These are phyloP conservation scores for Hydropotes inermis DNA, from an alignment of 2,113 vertebrate species.

Conservation along the genomic window DNA sequence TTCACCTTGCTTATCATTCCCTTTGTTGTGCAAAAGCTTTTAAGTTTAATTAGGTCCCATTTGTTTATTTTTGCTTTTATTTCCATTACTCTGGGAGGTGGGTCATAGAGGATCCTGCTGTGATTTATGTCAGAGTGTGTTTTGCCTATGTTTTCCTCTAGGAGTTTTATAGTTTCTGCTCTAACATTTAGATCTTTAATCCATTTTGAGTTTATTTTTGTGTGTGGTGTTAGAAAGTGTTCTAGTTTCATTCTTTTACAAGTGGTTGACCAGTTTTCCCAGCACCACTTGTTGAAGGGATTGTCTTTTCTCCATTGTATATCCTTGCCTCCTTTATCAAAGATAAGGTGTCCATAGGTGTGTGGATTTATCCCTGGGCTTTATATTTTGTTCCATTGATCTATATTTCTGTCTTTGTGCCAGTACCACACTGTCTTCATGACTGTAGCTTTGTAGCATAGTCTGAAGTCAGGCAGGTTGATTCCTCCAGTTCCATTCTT, in stretches of 20 bases:
- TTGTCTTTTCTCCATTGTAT: not conserved
- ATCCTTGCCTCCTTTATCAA: not conserved
- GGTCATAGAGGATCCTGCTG: not conserved
- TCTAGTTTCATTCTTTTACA: not conserved
- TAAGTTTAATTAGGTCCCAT: not conserved
- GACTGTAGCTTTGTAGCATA: not conserved
- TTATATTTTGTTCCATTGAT: not conserved
- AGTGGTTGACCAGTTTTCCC: not conserved
- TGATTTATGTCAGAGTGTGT: not conserved
- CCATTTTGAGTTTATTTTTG: not conserved
- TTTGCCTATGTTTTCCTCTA: not conserved
- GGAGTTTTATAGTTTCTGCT: not conserved
- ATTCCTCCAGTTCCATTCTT: not conserved
- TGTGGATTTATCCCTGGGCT: not conserved
- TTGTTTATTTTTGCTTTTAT: not conserved
- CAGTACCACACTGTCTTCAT: not conserved
- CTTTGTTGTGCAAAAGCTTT: not conserved
- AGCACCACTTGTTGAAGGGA: not conserved
- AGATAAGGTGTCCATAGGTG: not conserved
- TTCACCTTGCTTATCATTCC: not conserved
- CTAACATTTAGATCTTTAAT: not conserved
- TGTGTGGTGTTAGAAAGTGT: not conserved
- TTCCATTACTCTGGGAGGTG: not conserved
- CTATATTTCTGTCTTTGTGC: not conserved
- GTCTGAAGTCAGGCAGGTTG: not conserved